A percentile compares a stretch with the other conserved stretches of the same genome.
These are phyloP conservation scores for Ichneumon xanthorius DNA, from an alignment of 2,888 invertebrate genomes.

Conservation along the genomic window DNA sequence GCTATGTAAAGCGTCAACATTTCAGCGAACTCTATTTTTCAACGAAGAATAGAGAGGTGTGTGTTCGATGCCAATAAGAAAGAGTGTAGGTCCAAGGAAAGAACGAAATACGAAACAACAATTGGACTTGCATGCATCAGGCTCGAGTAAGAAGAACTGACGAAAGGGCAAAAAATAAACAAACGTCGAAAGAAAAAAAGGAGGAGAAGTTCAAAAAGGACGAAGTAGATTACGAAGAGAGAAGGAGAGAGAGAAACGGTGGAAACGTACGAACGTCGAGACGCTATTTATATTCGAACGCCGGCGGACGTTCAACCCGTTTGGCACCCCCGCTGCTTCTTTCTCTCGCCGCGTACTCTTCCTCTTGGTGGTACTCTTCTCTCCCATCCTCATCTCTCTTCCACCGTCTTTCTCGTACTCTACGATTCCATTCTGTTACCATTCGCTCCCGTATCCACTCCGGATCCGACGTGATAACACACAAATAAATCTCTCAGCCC, in stretches of 20 bases:
- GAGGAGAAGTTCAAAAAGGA: conserved; percentile 52
- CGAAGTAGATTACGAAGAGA: conserved; percentile 39
- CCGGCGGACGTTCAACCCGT: conserved; percentile 75
- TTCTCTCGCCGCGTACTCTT: conserved; percentile 40
- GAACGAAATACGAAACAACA: conserved; percentile 41
- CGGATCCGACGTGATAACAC: conserved; percentile 73
- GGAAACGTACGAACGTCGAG: conserved; percentile 72
- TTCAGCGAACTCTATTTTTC: conserved; percentile 4
- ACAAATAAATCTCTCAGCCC: conserved; percentile 77
- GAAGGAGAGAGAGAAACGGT: conserved; percentile 59
- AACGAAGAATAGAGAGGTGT: conserved; percentile 7
- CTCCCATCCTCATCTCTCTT: conserved; percentile 46
- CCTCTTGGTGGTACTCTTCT: conserved; percentile 32
- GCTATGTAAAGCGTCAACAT: not conserved
- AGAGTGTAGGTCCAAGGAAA: not conserved
- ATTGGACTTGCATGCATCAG: conserved; percentile 42
- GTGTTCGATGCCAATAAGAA: conserved; percentile 30
- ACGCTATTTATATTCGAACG: conserved; percentile 76
- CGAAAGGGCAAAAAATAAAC: conserved; percentile 12
- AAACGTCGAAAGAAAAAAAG: conserved; percentile 5
- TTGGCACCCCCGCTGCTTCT: conserved; percentile 70
- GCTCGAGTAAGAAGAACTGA: conserved; percentile 53
- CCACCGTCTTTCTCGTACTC: conserved; percentile 45
- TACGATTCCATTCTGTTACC: conserved; percentile 48
- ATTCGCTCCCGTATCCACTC: conserved; percentile 72